Evolutionary conservation across 2,888 invertebrate genomes (phyloP), one percentile per base, ranked within the genome.

Genomic region (Oligia strigilis): DNA sequence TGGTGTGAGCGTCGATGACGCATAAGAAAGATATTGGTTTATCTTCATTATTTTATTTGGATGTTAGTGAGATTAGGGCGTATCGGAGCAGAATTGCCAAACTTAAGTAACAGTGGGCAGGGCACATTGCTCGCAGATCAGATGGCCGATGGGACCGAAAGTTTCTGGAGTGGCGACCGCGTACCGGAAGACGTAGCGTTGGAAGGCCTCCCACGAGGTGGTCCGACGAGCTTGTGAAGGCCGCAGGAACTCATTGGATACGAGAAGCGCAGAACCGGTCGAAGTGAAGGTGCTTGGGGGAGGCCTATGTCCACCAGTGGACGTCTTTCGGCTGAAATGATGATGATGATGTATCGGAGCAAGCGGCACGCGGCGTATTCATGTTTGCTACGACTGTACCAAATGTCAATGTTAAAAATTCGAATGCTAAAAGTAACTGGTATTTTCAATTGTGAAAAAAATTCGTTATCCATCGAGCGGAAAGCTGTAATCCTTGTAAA

Each of bases 11-110:
- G 52, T 71, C 83, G 82, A 86, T 88, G 89, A 91, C 89, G 88
- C 86, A 88, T 86, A 89, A 86, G 86, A 91, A 91, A 90, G 90
- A 91, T 90, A 91, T 92, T 91, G 87, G 89, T 91, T 85, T 88
- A 90, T 91, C 88, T 87, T 90, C 87, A 90, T 91, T 89, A 91
- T 91, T 91, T 91, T 88, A 87, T 89, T 84, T 75, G 70, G 66
- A 82, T 86, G 72, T 84, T 84, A n/a, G n/a, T n/a, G n/a, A 83
- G 69, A 72, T 81, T 81, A 72, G 60, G 70, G 62, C 14, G 55
- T 69, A 62, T 76, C 5, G 40, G 19, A 60, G 40, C n/a, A 55
- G 29, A 29, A 29, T 29, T 29, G 29, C 29, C 1, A 29, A 29
- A 29, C 29, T 29, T 29, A 29, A 29, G 29, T 29, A 1, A 29